Evolutionary conservation across 2,797 vertebrate genomes (phyloP).

Genomic region (Apodemus agrarius): DNA sequence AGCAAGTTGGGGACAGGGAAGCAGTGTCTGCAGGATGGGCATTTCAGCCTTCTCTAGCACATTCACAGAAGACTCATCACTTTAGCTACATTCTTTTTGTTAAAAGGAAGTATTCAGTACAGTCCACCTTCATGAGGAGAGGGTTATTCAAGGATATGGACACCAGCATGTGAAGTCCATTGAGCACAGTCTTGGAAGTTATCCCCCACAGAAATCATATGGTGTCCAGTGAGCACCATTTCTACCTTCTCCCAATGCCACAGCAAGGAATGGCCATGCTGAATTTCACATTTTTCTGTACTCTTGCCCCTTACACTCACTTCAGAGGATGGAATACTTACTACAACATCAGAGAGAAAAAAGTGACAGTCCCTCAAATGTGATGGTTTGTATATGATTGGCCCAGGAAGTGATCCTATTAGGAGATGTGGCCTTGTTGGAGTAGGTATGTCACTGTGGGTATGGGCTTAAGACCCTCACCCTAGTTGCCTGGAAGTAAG

Average conservation of each 20-base stretch:
- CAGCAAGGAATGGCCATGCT: fast-evolving
- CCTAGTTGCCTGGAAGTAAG: too few species aligned
- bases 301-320: too few species aligned
- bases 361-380: background rate
- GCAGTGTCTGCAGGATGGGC: background rate
- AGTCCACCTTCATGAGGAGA: background rate
- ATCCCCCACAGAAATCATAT: background rate
- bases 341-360: background rate
- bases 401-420: too few species aligned
- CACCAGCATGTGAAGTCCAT: background rate
- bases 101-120: background rate
- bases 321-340: background rate
- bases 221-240: background rate
- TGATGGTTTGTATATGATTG: too few species aligned
- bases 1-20: background rate
- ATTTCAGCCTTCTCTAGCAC: background rate
- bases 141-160: too few species aligned
- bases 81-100: background rate
- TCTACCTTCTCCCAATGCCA: background rate
- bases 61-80: background rate
- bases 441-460: too few species aligned
- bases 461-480: too few species aligned
- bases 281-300: background rate
- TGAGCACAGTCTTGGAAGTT: background rate
- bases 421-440: too few species aligned